Base-by-base conservation (phyloP, 2,797 vertebrate genomes). In the Eulemur mongoz region DNA sequence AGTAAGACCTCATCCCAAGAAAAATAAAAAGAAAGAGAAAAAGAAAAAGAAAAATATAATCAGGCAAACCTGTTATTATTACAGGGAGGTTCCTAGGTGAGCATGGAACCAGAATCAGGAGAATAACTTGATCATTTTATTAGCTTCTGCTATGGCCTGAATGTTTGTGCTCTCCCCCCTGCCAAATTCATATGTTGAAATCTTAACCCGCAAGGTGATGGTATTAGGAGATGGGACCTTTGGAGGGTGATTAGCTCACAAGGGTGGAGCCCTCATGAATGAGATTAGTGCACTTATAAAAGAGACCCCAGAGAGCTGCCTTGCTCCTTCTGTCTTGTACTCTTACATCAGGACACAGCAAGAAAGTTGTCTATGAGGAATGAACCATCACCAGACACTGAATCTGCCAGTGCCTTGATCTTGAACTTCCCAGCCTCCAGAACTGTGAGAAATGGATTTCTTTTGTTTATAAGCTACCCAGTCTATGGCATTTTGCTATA, bases 181-280 rank as follows among this genome's bases (percentile, higher is more conserved):
- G 40, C 40, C 20, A 84, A 88, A 94, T 79, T 54, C n/a, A 65
- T 70, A n/a, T 80, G 15, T 32, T 81, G 38, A 93, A 96, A 85
- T 35, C 11, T 4, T 61, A 92, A 85, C 7, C 17, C 13, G 17
- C 38, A 57, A n/a, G 38, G 18, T 67, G 32, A 87, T 70, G 18
- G 5, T 57, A 23, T 83, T 63, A 91, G 20, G 23, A 73, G 5
- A 3, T 75, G 11, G 15, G 48, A 10, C 27, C 14, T 91, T 92
- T 61, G 3, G 4, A 17, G 38, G 0, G 20, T 67, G 7, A 54
- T 87, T 86, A 92, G 4, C 1, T 87, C 72, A 65, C 14, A 2
- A 82, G 25, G 32, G 14, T 11, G 78, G 17, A 57, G n/a, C 69
- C 38, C 0, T 79, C 79, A 10, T 43, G 54, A 72, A 65, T 81